Percentiles rank a stretch among this genome's conserved stretches.
These are phyloP conservation scores for Zeus faber DNA, from an alignment of 2,113 vertebrate genomes.

Conservation along the genomic window DNA sequence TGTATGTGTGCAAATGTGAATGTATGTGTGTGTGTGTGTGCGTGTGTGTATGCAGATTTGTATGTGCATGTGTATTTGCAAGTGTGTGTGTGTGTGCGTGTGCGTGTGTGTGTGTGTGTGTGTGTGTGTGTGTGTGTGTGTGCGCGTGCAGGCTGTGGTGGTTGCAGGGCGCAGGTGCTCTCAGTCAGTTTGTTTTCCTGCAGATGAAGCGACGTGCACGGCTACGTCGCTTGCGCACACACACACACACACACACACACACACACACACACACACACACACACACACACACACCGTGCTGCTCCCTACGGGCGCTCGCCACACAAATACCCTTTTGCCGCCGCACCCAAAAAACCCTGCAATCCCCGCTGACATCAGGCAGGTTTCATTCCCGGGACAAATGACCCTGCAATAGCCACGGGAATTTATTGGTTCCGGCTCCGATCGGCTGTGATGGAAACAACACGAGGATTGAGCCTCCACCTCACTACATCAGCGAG, in stretches of 20 bases:
- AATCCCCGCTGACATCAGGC: too few species aligned
- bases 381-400: too few species aligned
- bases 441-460: too few species aligned
- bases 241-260: neutral
- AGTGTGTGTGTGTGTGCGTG: neutral
- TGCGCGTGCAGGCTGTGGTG: neutral
- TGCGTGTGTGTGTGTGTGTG: neutral
- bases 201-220: neutral
- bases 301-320: too few species aligned
- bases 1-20: neutral
- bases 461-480: too few species aligned
- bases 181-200: too few species aligned
- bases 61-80: neutral
- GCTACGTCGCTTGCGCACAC: neutral
- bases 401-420: too few species aligned
- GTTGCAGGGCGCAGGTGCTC: too few species aligned
- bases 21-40: slow-evolving; percentile 6
- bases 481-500: too few species aligned
- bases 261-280: neutral
- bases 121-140: slow-evolving; percentile 2
- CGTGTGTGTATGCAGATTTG: neutral
- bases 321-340: too few species aligned
- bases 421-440: too few species aligned
- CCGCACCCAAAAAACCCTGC: too few species aligned
- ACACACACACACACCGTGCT: slow-evolving; percentile 1